Conservation (phyloP, 2,888 invertebrate genomes). For the Nemapogon koenigi region DNA sequence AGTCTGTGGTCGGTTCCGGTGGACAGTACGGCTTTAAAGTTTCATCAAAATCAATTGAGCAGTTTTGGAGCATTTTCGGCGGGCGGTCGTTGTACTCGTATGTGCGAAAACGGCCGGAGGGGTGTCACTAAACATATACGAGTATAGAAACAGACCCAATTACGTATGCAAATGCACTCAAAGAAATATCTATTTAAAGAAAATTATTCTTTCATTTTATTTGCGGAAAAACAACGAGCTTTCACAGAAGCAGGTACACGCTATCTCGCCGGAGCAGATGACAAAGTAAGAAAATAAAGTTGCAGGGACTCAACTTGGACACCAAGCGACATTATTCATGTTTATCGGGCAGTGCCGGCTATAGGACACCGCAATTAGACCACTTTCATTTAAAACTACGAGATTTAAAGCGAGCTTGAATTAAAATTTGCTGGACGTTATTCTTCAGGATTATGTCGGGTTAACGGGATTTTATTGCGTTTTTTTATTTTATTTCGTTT, state of each 20-base stretch:
- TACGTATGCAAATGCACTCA: constrained; percentile 7
- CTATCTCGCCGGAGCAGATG: constrained; percentile 27
- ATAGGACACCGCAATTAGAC: constrained; percentile 52
- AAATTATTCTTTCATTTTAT: constrained; percentile 6
- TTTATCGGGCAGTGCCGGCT: constrained; percentile 38
- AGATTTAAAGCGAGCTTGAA: constrained; percentile 8
- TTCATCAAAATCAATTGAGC: too few species aligned
- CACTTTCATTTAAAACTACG: constrained; percentile 23
- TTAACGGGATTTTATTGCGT: constrained; percentile 5
- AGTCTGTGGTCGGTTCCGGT: too few species aligned
- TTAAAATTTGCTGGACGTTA: constrained; percentile 8
- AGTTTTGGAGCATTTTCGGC: too few species aligned
- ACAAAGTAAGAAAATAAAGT: constrained; percentile 53
- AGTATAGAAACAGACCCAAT: too few species aligned
- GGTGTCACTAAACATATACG: too few species aligned
- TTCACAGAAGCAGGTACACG: constrained; percentile 5
- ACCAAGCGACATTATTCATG: constrained; percentile 55
- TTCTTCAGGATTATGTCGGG: constrained; percentile 5
- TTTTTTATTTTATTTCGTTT: background rate
- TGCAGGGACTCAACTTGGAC: constrained; percentile 34
- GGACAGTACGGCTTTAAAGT: too few species aligned
- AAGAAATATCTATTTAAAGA: constrained; percentile 7
- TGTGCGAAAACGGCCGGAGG: too few species aligned
- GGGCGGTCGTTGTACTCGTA: too few species aligned
- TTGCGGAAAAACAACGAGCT: constrained; percentile 5